These are phyloP conservation scores for Drosophila lacicola DNA, from an alignment of 2,888 invertebrate species.

Conservation along the genomic window DNA sequence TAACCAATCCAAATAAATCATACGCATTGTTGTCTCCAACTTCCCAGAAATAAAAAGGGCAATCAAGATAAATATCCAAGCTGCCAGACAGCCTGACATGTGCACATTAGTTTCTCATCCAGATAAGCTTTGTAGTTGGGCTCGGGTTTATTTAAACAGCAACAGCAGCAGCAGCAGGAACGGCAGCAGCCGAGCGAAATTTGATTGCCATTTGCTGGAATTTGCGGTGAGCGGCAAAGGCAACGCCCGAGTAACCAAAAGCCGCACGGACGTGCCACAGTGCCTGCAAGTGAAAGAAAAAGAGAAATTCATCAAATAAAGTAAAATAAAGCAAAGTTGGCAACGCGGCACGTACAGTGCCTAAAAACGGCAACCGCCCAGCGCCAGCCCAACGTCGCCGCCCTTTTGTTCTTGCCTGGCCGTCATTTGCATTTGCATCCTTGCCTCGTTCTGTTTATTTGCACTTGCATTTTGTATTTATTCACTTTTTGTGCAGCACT, in stretches of 20 bases:
- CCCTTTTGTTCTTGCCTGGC: constrained; percentile 16
- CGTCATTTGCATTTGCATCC: constrained; percentile 55
- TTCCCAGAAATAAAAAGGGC: constrained; percentile 23
- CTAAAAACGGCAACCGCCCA: constrained; percentile 32
- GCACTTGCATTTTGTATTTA: constrained; percentile 70
- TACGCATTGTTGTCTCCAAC: constrained; percentile 66
- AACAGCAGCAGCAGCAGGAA: constrained; percentile 10
- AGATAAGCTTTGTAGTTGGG: constrained; percentile 54
- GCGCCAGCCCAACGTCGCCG: background rate
- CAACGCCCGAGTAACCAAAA: constrained; percentile 39
- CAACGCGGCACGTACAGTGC: constrained; percentile 51
- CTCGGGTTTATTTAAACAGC: constrained; percentile 37
- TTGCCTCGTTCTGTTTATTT: constrained; percentile 60
- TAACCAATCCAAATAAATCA: constrained; percentile 59
- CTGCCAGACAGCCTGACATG: constrained; percentile 55
- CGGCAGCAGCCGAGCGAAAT: constrained; percentile 36
- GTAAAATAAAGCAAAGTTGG: constrained; percentile 35
- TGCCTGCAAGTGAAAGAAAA: constrained; percentile 6
- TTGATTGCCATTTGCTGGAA: constrained; percentile 64
- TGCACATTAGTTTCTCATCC: constrained; percentile 65
- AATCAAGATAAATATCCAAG: constrained; percentile 64
- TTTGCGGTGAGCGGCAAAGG: constrained; percentile 51
- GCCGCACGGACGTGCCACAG: constrained; percentile 47
- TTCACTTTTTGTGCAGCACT: constrained; percentile 56
- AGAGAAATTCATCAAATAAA: constrained; percentile 17